Percentiles rank a stretch among this genome's conserved stretches.
Evolutionary conservation across 1,140 invertebrate genomes (phyloP).

Genomic region (Trichogramma pretiosum): DNA sequence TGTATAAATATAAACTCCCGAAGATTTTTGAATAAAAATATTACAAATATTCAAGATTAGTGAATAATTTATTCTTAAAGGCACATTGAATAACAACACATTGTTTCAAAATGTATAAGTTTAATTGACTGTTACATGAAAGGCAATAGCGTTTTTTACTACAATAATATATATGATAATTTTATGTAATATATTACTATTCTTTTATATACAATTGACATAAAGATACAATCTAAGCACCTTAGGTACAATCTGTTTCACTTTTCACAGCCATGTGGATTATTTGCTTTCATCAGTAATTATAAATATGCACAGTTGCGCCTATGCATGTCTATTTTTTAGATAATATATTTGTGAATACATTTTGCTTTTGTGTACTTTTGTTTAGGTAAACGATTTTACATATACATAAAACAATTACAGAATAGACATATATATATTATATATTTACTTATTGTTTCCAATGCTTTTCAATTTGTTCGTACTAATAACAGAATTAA

Average conservation of each 20-base stretch:
- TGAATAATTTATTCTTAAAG: no score
- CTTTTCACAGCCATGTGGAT: conserved; percentile 48
- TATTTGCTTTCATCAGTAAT: conserved; percentile 44
- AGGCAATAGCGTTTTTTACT: conserved; percentile 30
- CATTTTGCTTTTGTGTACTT: conserved; percentile 11
- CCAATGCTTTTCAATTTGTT: conserved; percentile 12
- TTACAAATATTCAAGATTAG: no score
- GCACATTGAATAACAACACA: no score
- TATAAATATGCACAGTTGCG: conserved; percentile 27
- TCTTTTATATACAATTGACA: conserved; percentile 43
- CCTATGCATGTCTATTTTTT: conserved; percentile 16
- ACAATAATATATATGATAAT: conserved; percentile 35
- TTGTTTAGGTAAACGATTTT: conserved; percentile 17
- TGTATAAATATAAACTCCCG: no score
- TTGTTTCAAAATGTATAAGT: conserved; percentile 26
- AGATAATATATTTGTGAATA: conserved; percentile 16
- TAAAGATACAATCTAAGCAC: conserved; percentile 43
- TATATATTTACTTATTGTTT: conserved; percentile 13
- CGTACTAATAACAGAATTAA: conserved; percentile 18
- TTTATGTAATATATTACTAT: conserved; percentile 43
- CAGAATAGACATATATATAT: conserved; percentile 7
- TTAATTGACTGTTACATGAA: conserved; percentile 29
- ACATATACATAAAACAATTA: conserved; percentile 11
- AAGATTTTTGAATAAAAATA: no score
- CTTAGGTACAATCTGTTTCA: conserved; percentile 47